phyloP scores from a whole-genome alignment of 2,113 vertebrate genomes.

The Cygnus buccinator region DNA sequence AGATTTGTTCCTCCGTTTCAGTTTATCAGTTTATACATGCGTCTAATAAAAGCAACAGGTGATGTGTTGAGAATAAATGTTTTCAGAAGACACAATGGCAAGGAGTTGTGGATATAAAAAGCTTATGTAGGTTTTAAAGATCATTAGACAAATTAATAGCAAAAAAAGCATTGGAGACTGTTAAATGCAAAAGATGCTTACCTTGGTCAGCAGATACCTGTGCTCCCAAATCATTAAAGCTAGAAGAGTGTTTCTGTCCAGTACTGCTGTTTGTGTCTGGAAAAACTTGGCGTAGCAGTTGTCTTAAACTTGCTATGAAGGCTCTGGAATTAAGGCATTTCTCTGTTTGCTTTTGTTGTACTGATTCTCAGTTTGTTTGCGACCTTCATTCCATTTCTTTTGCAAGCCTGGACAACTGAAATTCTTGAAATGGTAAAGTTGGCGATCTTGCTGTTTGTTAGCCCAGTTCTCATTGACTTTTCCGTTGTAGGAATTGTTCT shows the following conservation, averaged over 20 bases:
- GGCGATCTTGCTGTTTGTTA: accelerated
- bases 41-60: not conserved
- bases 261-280: not conserved
- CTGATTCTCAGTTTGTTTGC: not conserved
- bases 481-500: constrained; percentile 85
- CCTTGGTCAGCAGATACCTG: not conserved
- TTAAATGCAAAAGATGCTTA: not conserved
- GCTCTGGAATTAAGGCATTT: not conserved
- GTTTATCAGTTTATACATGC: too few relatives aligned
- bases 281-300: not conserved
- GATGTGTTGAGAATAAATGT: accelerated
- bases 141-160: not conserved
- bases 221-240: not conserved
- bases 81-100: not conserved
- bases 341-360: not conserved
- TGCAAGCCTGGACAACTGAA: not conserved
- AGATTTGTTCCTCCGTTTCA: not conserved
- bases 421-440: accelerated
- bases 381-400: not conserved
- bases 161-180: not conserved
- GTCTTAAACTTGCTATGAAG: not conserved
- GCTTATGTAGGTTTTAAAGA: not conserved
- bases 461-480: not conserved
- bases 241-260: not conserved
- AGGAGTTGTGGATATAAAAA: not conserved